phyloP scores from a whole-genome alignment of 2,113 vertebrate species.

The Oreochromis aureus region DNA sequence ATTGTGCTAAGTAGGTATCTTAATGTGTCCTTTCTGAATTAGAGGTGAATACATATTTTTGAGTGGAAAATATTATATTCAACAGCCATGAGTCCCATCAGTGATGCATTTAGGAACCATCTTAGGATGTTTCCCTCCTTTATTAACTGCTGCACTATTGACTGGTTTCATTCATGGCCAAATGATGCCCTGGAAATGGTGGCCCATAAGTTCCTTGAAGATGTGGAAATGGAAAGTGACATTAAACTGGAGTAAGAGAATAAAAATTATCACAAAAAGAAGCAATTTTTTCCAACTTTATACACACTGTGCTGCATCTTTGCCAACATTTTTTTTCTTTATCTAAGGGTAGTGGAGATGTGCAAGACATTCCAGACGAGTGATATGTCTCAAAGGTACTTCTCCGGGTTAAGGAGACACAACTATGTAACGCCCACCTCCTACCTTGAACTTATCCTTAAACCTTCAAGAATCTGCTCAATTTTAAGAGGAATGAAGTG shows the following conservation, averaged over 20 bases:
- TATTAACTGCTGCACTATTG: conserved; percentile 94
- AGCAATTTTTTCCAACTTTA: neutral
- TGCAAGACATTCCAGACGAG: conserved; percentile 90
- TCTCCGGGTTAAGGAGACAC: conserved; percentile 75
- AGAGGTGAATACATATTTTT: neutral
- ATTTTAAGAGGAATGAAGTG: conserved; percentile 80
- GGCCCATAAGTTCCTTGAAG: conserved; percentile 87
- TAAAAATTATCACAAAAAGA: neutral
- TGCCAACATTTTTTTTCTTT: neutral
- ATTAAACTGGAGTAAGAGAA: conserved; percentile 76
- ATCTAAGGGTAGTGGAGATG: conserved; percentile 85
- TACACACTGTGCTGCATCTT: neutral
- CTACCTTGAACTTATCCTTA: conserved; percentile 89
- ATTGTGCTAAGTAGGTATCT: conserved; percentile 80
- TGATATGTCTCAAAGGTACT: conserved; percentile 77
- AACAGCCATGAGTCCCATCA: conserved; percentile 91
- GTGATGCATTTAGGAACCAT: conserved; percentile 88
- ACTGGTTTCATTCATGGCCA: conserved; percentile 94
- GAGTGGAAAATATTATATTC: neutral
- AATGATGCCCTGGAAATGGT: conserved; percentile 91
- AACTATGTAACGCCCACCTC: conserved; percentile 94
- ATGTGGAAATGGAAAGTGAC: conserved; percentile 80
- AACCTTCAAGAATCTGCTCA: conserved; percentile 82
- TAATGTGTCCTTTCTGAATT: rapidly evolving
- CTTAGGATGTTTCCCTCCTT: conserved; percentile 91